Percentiles rank a stretch among this genome's conserved stretches.
phyloP scores from a whole-genome alignment of 2,797 vertebrate species.

The Macropus fuliginosus region DNA sequence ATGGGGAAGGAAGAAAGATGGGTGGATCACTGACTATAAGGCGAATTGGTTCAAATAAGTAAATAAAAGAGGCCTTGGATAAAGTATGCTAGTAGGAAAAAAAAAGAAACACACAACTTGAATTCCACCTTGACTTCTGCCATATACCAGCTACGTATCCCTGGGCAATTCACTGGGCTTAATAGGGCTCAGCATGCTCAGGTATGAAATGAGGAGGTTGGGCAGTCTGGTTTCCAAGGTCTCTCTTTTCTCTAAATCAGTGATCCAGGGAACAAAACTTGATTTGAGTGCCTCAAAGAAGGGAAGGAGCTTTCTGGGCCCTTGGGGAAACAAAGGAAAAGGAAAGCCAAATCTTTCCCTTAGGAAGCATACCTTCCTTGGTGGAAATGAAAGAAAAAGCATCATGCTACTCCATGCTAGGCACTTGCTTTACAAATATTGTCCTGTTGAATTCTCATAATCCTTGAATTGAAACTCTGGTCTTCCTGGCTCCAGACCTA shows the following conservation, averaged over 20 bases:
- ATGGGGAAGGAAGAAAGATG: not conserved
- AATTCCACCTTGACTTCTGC: not conserved
- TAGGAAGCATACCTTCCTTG: not conserved
- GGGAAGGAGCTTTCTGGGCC: not conserved
- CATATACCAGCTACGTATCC: not conserved
- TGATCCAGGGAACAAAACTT: not conserved
- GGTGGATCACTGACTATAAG: not conserved
- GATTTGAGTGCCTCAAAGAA: not conserved
- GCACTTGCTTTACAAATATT: not conserved
- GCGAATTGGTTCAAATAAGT: not conserved
- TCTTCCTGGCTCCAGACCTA: not conserved
- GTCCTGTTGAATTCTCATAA: not conserved
- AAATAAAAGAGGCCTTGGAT: not conserved
- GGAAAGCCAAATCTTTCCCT: not conserved
- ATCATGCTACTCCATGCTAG: not conserved
- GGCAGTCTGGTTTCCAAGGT: not conserved
- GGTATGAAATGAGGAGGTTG: too few species aligned
- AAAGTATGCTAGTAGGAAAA: not conserved
- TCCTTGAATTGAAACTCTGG: not conserved
- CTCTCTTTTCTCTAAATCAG: not conserved
- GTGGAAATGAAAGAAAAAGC: not conserved
- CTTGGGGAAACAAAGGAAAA: not conserved
- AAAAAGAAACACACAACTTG: not conserved
- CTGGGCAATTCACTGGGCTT: too few species aligned
- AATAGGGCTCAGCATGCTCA: not conserved